Conservation (phyloP, 2,113 vertebrate genomes). For the Sebastes fasciatus region DNA sequence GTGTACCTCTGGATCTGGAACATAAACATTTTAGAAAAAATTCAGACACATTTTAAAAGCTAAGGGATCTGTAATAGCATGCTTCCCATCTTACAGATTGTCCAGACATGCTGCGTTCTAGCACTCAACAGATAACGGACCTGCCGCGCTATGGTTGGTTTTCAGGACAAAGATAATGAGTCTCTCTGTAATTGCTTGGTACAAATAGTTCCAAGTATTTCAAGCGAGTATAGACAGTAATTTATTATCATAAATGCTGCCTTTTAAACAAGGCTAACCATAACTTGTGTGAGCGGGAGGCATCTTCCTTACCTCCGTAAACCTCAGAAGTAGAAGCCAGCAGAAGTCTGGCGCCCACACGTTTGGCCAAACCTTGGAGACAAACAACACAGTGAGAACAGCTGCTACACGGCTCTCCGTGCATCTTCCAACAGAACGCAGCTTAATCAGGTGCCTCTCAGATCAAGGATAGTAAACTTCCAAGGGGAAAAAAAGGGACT, state of each 20-base stretch:
- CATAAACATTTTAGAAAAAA: slow-evolving; percentile 7
- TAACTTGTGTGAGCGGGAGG: neutral
- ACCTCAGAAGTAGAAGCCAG: slow-evolving; percentile 98
- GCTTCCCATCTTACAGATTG: neutral
- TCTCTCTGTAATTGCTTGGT: neutral
- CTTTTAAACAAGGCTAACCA: neutral
- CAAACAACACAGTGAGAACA: slow-evolving; percentile 34
- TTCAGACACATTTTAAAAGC: neutral
- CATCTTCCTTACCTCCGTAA: slow-evolving; percentile 92
- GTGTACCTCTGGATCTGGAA: slow-evolving; percentile 96
- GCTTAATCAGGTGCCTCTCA: neutral
- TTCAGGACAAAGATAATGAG: neutral
- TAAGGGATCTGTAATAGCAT: neutral
- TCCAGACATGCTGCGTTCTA: neutral
- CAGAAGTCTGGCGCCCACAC: slow-evolving; percentile 95
- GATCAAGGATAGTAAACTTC: neutral
- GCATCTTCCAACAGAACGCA: neutral
- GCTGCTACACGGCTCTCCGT: too few species aligned
- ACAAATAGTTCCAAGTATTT: neutral
- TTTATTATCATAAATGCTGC: neutral
- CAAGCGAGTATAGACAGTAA: neutral
- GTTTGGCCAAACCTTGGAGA: slow-evolving; percentile 92
- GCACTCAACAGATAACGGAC: neutral
- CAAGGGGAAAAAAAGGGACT: neutral
- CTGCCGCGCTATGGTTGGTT: neutral